phyloP scores from a whole-genome alignment of 1,140 invertebrate genomes.

The Xylocopa sonorina region DNA sequence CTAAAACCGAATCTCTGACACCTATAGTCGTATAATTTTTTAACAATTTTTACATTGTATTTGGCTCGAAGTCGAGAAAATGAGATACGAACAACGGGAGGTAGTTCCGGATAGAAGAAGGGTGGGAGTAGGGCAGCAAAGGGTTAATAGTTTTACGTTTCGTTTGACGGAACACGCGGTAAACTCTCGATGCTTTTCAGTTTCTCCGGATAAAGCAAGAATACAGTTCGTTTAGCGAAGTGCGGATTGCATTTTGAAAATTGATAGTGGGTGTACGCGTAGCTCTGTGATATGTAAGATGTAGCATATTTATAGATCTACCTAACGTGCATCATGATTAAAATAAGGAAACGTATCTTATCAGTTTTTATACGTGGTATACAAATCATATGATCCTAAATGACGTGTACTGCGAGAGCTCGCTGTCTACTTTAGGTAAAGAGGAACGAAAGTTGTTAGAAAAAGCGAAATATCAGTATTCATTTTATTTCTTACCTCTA shows the following conservation, averaged over 20 bases:
- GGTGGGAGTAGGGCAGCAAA: neutral
- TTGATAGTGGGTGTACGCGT: constrained; percentile 78
- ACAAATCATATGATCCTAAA: constrained; percentile 71
- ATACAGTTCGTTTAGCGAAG: neutral
- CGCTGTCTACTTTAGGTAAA: constrained; percentile 55
- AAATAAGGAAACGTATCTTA: constrained; percentile 74
- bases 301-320: constrained; percentile 80
- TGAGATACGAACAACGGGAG: too few relatives aligned
- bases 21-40: constrained; percentile 2
- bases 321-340: constrained; percentile 76
- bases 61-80: neutral
- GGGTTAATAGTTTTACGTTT: constrained; percentile 22
- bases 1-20: neutral
- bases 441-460: constrained; percentile 38
- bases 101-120: too few relatives aligned
- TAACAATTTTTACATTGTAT: neutral
- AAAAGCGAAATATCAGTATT: constrained; percentile 46
- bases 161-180: neutral
- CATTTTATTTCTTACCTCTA: constrained; percentile 36
- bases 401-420: constrained; percentile 57
- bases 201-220: constrained; percentile 1
- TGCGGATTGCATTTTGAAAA: constrained; percentile 30
- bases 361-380: constrained; percentile 77
- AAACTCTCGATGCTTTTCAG: neutral
- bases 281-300: constrained; percentile 83